Percentiles rank a stretch among this genome's conserved stretches.
Evolutionary conservation across 2,113 vertebrate species (phyloP).

Genomic region (Macrotus californicus): DNA sequence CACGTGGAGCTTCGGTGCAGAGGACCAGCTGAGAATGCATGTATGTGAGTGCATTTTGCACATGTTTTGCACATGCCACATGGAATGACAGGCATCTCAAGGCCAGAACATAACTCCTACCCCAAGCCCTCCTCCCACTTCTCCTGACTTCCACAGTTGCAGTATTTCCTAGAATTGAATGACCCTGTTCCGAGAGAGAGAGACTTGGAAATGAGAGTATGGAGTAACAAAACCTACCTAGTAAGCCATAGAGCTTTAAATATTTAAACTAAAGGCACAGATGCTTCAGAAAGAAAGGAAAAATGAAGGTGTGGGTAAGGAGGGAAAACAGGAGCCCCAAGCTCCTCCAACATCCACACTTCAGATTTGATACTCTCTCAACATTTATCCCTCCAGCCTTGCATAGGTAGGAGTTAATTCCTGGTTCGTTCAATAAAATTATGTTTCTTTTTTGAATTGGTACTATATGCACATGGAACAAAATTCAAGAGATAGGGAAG

Average conservation of each 20-base stretch:
- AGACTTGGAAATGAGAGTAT: not conserved
- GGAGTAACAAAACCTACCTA: not conserved
- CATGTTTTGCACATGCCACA: no score
- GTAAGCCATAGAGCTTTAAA: not conserved
- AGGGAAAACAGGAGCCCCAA: not conserved
- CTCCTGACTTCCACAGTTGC: not conserved
- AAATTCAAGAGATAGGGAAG: not conserved
- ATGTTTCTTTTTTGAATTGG: not conserved
- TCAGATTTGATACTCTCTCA: not conserved
- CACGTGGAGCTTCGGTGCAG: slow-evolving; percentile 74
- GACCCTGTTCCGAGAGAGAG: not conserved
- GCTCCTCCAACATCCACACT: not conserved
- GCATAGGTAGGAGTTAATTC: not conserved
- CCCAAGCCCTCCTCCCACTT: not conserved
- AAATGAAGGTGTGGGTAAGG: not conserved
- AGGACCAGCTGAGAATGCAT: not conserved
- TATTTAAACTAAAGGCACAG: not conserved
- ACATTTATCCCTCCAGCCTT: not conserved
- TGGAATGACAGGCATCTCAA: no score
- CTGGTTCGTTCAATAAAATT: not conserved
- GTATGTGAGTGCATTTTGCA: not conserved
- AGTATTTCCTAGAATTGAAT: not conserved
- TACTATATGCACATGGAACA: not conserved
- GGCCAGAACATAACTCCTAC: not conserved
- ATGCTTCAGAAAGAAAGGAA: not conserved